Base-by-base conservation (phyloP, 1,140 invertebrate species). In the Lutraria rhynchaena region DNA sequence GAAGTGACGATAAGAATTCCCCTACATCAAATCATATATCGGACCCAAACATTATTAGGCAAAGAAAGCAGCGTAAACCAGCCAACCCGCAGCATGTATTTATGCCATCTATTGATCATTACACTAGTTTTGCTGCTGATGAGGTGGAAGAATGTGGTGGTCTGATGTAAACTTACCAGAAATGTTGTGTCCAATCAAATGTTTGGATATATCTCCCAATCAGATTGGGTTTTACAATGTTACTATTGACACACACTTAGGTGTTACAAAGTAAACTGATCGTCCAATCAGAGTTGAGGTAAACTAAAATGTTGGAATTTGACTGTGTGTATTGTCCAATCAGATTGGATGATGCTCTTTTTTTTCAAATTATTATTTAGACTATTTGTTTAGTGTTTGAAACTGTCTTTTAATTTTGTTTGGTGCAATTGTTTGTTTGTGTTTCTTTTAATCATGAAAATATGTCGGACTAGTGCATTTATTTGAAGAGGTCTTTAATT, bases 41-140 rank as follows among this genome's bases (percentile, higher is more conserved):
- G 19, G 67, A 81, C 29, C 55, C 77, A 35, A 81, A 71, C 61
- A 58, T 71, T 15, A 81, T 70, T 33, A 51, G 77, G 31, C 77
- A 81, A 33, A 53, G 77, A 70, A 81, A 81, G 53, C 65, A 81
- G 53, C 51, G 77, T 24, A 81, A 81, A 61, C 77, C 77, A 49
- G 41, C 77, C 19, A 81, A 81, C 71, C 77, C 77, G 3, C 77
- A 81, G 46, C 77, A 81, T 41, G 77, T 81, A 4, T 81, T 81
- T 37, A 71, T 71, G 57, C 77, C 77, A n/a, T 49, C 77, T 17
- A 70, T 81, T 19, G 77, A 81, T 37, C 77, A 81, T 46, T 81
- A 70, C 55, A 81, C 77, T 22, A 81, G 77, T 55, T 81, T 81
- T 81, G 77, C 77, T 49, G 55, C 55, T 27, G 77, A 81, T 70